These are phyloP conservation scores for Thrips palmi DNA, from an alignment of 1,140 invertebrate genomes.

Conservation along the genomic window DNA sequence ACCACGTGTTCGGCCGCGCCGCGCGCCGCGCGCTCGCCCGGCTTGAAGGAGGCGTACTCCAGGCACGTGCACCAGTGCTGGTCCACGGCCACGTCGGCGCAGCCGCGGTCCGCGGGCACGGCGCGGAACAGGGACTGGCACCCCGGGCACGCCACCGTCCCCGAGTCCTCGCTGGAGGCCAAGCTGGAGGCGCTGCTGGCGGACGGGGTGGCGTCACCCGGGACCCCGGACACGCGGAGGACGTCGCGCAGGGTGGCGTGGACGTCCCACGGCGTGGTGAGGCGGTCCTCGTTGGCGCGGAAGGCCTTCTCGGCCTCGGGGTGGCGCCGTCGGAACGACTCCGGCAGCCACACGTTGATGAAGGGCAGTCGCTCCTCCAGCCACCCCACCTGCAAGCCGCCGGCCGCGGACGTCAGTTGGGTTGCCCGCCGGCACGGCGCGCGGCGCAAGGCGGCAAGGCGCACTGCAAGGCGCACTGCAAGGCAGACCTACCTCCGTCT, in stretches of 20 bases:
- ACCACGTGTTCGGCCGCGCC: no score
- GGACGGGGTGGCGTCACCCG: no score
- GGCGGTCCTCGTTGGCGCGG: slow-evolving; percentile 42
- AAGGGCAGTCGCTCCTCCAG: slow-evolving; percentile 77
- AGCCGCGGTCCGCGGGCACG: slow-evolving; percentile 20
- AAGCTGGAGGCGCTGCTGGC: no score
- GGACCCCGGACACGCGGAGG: no score
- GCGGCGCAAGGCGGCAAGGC: no score
- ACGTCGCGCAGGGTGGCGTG: slow-evolving; percentile 41
- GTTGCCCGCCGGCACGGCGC: no score
- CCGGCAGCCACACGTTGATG: slow-evolving; percentile 53
- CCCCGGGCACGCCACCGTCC: slow-evolving; percentile 16
- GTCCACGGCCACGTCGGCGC: slow-evolving; percentile 21
- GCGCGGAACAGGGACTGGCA: slow-evolving; percentile 9
- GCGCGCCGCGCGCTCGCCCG: no score
- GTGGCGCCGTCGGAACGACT: slow-evolving; percentile 41
- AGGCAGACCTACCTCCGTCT: slow-evolving; percentile 28
- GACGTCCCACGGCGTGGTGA: slow-evolving; percentile 69
- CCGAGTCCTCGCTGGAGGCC: slow-evolving; percentile 22
- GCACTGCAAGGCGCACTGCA: no score
- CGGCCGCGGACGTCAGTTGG: no score
- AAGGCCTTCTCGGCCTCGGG: slow-evolving; percentile 42
- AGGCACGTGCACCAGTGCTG: slow-evolving; percentile 26
- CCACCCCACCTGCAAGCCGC: slow-evolving; percentile 57
- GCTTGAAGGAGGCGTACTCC: no score